Base-by-base conservation (phyloP, 2,113 vertebrate genomes). In the Eolophus roseicapilla region DNA sequence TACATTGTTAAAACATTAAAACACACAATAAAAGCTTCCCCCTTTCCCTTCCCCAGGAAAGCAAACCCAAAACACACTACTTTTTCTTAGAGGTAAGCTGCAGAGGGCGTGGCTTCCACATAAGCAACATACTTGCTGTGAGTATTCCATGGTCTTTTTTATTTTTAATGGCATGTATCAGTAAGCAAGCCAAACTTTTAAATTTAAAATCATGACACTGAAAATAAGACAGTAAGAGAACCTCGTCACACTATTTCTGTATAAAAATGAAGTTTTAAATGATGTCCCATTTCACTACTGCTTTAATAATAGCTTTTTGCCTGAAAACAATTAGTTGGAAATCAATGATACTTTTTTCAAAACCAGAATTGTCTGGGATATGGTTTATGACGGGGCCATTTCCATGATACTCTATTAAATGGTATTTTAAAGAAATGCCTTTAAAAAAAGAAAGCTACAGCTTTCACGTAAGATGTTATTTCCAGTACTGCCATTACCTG, bases 401-500 rank as follows among this genome's bases (percentile, higher is more conserved):
- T 77, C 67, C 13, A 31, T 1, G 4, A 41, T n/a, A 57, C 14
- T 86, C 44, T 80, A 49, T 5, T 47, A 15, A 68, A 85, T 24
- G 10, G 8, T 23, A 63, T 46, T 88, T 93, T 29, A 68, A 35
- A 80, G 31, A 92, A 83, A 80, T 13, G 4, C 18, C 55, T 75
- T 50, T 44, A 69, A 41, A 41, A 41, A 41, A 41, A 41, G 41
- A 41, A 41, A 41, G 41, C 57, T 33, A 62, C 19, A 63, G 53
- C 8, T 78, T 69, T 28, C 64, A 25, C 25, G 28, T 28, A 21
- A 24, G 19, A 27, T 4, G 2, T 27, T 31, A 17, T 8, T 18
- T 47, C 44, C 7, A 37, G 2, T 16, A 17, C 44, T 43, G 43
- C 60, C 29, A 11, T 95, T 98, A 99, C 99, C 99, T 62, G 99